Evolutionary conservation across 1,140 invertebrate genomes (phyloP).

Genomic region (Euura lappo): DNA sequence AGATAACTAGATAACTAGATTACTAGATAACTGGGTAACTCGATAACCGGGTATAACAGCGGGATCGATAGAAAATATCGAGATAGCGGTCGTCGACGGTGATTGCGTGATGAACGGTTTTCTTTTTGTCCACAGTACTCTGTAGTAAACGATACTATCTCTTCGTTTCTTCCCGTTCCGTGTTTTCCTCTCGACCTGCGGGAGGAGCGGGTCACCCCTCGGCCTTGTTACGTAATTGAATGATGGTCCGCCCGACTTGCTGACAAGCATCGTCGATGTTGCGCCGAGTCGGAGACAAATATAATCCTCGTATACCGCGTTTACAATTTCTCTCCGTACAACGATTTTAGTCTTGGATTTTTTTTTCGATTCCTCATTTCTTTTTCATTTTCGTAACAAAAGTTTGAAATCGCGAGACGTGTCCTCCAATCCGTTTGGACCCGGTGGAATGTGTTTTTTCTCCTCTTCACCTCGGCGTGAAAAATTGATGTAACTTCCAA

Average conservation of each 20-base stretch:
- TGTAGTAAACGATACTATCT: slow-evolving; percentile 35
- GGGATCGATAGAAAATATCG: not conserved
- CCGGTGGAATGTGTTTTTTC: not conserved
- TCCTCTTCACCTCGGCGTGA: slow-evolving; percentile 29
- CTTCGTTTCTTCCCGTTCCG: slow-evolving; percentile 17
- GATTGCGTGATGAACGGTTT: too few species aligned
- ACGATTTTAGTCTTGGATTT: not conserved
- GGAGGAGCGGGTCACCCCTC: slow-evolving; percentile 24
- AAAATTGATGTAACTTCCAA: slow-evolving; percentile 41
- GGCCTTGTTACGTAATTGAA: slow-evolving; percentile 54
- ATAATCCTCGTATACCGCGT: slow-evolving; percentile 19
- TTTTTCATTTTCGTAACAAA: too few species aligned
- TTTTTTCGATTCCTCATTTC: too few species aligned
- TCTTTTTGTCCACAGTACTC: not conserved
- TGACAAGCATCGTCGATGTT: slow-evolving; percentile 45
- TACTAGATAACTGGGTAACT: too few species aligned
- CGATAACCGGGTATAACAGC: not conserved
- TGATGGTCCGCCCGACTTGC: slow-evolving; percentile 46
- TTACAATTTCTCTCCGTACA: not conserved
- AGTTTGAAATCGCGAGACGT: too few species aligned
- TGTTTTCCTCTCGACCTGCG: slow-evolving; percentile 12
- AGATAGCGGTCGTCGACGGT: slow-evolving; percentile 14
- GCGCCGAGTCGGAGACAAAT: slow-evolving; percentile 46
- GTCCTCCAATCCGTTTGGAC: too few species aligned
- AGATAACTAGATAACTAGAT: too few species aligned